phyloP scores from a whole-genome alignment of 2,888 invertebrate species.

The Campopleginae sp. region DNA sequence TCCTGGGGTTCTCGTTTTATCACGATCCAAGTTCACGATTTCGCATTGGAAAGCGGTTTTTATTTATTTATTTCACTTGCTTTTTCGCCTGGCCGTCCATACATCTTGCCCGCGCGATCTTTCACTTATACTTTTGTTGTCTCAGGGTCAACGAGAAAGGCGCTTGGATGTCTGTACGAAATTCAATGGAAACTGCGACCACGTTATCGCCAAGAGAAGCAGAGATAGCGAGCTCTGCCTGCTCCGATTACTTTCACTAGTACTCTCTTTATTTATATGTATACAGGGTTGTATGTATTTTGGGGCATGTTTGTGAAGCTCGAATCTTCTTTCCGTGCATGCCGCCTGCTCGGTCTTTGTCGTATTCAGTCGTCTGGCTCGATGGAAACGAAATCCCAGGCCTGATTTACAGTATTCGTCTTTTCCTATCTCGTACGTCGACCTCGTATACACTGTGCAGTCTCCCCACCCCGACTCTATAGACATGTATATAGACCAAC shows the following conservation, averaged over 20 bases:
- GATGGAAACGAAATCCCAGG: conserved; percentile 57
- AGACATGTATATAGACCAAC: background rate
- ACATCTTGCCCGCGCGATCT: conserved; percentile 1
- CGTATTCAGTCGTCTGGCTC: conserved; percentile 45
- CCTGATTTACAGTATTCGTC: conserved; percentile 61
- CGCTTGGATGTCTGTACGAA: conserved; percentile 48
- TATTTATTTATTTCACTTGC: conserved; percentile 24
- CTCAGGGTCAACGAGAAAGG: conserved; percentile 67
- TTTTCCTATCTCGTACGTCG: conserved; percentile 29
- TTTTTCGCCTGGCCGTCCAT: background rate
- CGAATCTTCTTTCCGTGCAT: conserved; percentile 42
- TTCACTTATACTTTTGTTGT: conserved; percentile 46
- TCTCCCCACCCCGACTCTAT: background rate
- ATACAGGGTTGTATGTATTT: conserved; percentile 4
- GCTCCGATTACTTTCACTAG: conserved; percentile 41
- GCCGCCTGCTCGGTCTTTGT: conserved; percentile 10
- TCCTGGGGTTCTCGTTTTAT: conserved; percentile 31
- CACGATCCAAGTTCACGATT: conserved; percentile 43
- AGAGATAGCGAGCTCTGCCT: conserved; percentile 51
- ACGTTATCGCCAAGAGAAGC: conserved; percentile 50
- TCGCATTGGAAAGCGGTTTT: conserved; percentile 8
- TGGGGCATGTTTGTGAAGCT: background rate
- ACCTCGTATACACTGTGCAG: conserved; percentile 33
- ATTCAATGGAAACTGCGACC: conserved; percentile 64
- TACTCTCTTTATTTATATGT: conserved; percentile 5